Evolutionary conservation across 2,113 vertebrate genomes (phyloP).

Genomic region (Lucifuga dentata): DNA sequence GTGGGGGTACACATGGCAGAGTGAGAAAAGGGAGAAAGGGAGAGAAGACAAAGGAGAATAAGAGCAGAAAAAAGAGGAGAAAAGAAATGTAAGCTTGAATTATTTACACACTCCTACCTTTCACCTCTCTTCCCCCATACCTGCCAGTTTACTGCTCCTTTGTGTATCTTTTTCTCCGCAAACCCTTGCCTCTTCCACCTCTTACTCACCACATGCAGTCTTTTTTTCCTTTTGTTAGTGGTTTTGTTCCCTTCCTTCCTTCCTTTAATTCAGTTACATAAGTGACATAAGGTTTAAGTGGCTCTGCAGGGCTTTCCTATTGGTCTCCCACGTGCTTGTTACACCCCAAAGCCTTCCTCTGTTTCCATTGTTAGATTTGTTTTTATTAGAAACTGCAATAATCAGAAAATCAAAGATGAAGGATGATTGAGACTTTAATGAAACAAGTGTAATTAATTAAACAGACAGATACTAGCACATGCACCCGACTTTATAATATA

Average conservation of each 20-base stretch:
- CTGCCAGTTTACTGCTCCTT: background rate
- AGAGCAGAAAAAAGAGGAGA: background rate
- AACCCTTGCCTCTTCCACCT: slow-evolving; percentile 17
- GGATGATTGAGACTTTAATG: slow-evolving; percentile 37
- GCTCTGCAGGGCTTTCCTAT: slow-evolving; percentile 18
- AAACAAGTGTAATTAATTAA: slow-evolving; percentile 65
- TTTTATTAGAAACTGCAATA: slow-evolving; percentile 67
- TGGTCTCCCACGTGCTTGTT: slow-evolving; percentile 41
- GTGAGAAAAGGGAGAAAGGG: slow-evolving; percentile 2
- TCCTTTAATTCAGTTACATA: slow-evolving; percentile 18
- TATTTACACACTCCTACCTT: slow-evolving; percentile 34
- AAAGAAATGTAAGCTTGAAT: slow-evolving; percentile 19
- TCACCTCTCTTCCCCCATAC: slow-evolving; percentile 15
- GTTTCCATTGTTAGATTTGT: slow-evolving; percentile 60
- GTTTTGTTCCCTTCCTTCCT: slow-evolving; percentile 32
- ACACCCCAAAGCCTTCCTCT: slow-evolving; percentile 62
- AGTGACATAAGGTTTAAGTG: slow-evolving; percentile 44
- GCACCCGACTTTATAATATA: slow-evolving; percentile 32
- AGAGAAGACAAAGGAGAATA: background rate
- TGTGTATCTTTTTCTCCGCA: slow-evolving; percentile 20
- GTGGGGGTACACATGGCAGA: slow-evolving; percentile 21
- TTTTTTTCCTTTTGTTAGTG: background rate
- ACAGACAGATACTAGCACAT: slow-evolving; percentile 26
- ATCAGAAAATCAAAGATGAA: slow-evolving; percentile 60
- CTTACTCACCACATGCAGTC: slow-evolving; percentile 1